Percentiles rank a stretch among this genome's conserved stretches.
phyloP scores from a whole-genome alignment of 2,797 vertebrate genomes.

The Dicrostonyx torquatus region DNA sequence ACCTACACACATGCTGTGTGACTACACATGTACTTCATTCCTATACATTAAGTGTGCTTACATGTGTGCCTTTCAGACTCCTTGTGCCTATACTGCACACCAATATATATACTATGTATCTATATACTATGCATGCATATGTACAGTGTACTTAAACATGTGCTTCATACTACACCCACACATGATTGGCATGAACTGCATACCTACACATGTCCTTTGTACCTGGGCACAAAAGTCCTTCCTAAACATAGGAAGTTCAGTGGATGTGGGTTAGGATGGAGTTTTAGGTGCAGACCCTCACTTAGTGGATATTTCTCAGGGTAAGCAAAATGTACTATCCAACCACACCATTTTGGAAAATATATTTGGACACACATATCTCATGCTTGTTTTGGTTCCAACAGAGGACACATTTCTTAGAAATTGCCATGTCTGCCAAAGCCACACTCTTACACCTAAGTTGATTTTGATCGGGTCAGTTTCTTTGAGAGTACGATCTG shows the following conservation, averaged over 20 bases:
- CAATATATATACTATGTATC: not conserved
- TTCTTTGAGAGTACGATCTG: not conserved
- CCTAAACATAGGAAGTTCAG: not conserved
- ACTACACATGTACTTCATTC: not conserved
- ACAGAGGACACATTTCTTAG: not conserved
- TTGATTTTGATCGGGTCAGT: not conserved
- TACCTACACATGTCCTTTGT: not conserved
- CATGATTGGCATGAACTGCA: not conserved
- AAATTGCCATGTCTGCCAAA: not conserved
- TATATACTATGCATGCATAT: rapidly evolving
- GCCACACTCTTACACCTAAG: not conserved
- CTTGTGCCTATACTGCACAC: not conserved
- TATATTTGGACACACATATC: not conserved
- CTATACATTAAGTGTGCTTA: not conserved
- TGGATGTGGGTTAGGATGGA: not conserved
- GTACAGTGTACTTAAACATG: not conserved
- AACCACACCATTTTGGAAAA: not conserved
- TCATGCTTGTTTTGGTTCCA: not conserved
- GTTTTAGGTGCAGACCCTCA: not conserved
- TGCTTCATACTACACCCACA: too few relatives aligned
- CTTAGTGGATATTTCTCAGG: not conserved
- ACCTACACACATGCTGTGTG: not conserved
- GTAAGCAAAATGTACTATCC: not conserved
- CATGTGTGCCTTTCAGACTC: not conserved
- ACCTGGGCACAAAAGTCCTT: not conserved